These are phyloP conservation scores for Nipponia nippon DNA, from an alignment of 2,113 vertebrate genomes.

Conservation along the genomic window DNA sequence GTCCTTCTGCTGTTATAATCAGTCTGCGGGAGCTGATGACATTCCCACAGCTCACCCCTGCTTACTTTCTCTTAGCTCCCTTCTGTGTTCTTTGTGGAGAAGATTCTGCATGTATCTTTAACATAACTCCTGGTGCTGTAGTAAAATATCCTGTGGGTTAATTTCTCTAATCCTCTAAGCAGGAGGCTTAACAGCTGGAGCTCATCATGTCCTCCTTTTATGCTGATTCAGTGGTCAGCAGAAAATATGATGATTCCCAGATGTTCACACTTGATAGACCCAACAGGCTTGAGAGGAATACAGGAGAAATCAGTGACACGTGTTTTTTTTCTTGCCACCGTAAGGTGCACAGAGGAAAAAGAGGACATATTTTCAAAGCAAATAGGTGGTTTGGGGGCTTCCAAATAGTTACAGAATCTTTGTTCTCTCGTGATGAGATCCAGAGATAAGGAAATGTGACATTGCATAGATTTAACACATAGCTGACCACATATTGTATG, in stretches of 20 bases:
- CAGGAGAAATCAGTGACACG: background rate
- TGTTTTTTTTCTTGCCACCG: background rate
- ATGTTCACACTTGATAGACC: slow-evolving; percentile 45
- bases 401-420: background rate
- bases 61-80: background rate
- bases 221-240: slow-evolving; percentile 55
- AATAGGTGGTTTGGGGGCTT: background rate
- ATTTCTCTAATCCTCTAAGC: slow-evolving; percentile 47
- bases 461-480: background rate
- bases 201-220: slow-evolving; percentile 48
- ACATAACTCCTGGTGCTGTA: background rate
- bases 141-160: slow-evolving; percentile 21
- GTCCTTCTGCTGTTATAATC: background rate
- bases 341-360: background rate
- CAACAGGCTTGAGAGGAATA: slow-evolving; percentile 34
- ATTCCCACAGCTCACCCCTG: background rate
- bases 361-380: background rate
- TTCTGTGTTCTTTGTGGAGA: background rate
- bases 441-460: background rate
- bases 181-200: slow-evolving; percentile 54
- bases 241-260: slow-evolving; percentile 60
- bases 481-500: background rate
- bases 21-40: background rate
- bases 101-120: background rate
- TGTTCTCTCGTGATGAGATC: background rate